Evolutionary conservation across 1,140 invertebrate species (phyloP).

Genomic region (Eupeodes corollae): DNA sequence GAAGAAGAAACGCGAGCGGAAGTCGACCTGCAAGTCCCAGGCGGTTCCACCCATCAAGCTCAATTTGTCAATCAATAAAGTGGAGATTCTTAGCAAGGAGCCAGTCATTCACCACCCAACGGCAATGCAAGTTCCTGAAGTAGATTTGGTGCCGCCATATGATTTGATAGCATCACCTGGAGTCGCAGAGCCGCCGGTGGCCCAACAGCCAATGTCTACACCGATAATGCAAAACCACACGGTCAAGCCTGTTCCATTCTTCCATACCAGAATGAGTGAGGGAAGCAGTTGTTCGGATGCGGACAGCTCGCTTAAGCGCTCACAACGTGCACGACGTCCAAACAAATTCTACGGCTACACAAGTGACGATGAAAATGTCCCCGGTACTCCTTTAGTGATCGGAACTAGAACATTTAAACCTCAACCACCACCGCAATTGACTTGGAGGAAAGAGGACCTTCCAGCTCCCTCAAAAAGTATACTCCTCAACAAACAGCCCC

Average conservation of each 20-base stretch:
- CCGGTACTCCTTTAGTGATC: slow-evolving; percentile 17
- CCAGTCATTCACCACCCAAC: neutral
- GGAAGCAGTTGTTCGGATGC: slow-evolving; percentile 39
- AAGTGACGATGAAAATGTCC: slow-evolving; percentile 57
- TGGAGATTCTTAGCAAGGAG: neutral
- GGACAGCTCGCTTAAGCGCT: slow-evolving; percentile 48
- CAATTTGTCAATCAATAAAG: no score
- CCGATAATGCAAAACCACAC: neutral
- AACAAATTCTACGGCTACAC: slow-evolving; percentile 79
- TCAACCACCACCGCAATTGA: slow-evolving; percentile 46
- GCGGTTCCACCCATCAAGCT: neutral
- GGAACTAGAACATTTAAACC: slow-evolving; percentile 44
- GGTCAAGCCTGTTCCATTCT: neutral
- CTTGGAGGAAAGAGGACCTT: slow-evolving; percentile 55
- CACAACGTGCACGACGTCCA: slow-evolving; percentile 63
- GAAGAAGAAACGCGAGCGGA: slow-evolving; percentile 47
- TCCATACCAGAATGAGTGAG: slow-evolving; percentile 15
- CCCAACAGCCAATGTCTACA: neutral
- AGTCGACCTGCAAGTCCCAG: slow-evolving; percentile 29
- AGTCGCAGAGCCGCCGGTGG: neutral
- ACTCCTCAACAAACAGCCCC: slow-evolving; percentile 12
- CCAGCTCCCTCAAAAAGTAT: slow-evolving; percentile 31
- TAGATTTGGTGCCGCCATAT: neutral
- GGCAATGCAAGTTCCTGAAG: neutral
- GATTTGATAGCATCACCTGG: neutral